Evolutionary conservation across 1,140 invertebrate species (phyloP), one percentile per base, ranked within the genome.

Genomic region (Sinella curviseta): DNA sequence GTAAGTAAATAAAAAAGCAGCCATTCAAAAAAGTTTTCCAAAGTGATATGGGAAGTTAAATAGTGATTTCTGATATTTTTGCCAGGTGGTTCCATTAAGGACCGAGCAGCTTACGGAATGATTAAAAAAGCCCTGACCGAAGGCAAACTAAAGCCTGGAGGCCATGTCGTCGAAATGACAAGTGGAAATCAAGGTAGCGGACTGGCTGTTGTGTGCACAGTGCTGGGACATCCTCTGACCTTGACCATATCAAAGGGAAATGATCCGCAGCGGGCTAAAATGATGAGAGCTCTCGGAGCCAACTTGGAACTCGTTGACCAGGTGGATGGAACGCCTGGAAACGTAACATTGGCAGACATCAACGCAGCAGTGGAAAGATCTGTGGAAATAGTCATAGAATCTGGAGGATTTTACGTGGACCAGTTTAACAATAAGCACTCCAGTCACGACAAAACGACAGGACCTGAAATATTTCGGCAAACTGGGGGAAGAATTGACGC

Each of bases 241-340:
- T n/a, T n/a, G n/a, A n/a, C n/a, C n/a, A n/a, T n/a, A n/a, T n/a
- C n/a, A n/a, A n/a, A n/a, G n/a, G n/a, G n/a, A n/a, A n/a, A n/a
- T n/a, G n/a, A n/a, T n/a, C n/a, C n/a, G n/a, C n/a, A n/a, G n/a
- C n/a, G n/a, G 16, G 77, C 76, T 1, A 74, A 48, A 24, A 78
- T 81, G 79, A 80, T 83, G 79, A 31, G 78, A 16, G 86, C 87
- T 75, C 84, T 87, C 0, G 88, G 87, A 85, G 87, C 87, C 4
- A 86, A 88, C 70, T 87, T 88, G 82, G 87, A 88, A 34, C 86
- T 88, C 74, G 87, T 87, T 17, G 88, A 87, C 70, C 87, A 87
- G 24, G 87, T 87, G 33, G 88, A 88, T 85, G 82, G 82, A 12
- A 48, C 57, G 30, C 79, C 79, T 4, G 82, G 82, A 26, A 80